Evolutionary conservation across 2,113 vertebrate species (phyloP).

Genomic region (Casuarius casuarius): DNA sequence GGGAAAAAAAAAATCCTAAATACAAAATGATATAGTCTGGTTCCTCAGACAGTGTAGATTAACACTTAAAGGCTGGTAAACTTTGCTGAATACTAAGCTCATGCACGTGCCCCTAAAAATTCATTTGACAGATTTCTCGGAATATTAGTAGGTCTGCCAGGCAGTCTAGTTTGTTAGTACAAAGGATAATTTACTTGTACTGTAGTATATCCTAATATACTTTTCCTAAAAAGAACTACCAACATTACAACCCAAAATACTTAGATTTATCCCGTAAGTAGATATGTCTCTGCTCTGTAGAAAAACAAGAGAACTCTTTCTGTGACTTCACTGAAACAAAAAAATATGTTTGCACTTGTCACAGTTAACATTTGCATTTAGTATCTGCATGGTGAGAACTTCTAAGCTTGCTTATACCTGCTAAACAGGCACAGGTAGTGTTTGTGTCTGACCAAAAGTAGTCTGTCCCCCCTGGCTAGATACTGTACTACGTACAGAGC

Average conservation of each 20-base stretch:
- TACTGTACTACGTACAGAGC: background rate
- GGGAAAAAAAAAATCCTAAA: background rate
- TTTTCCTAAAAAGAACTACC: background rate
- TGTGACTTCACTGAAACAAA: background rate
- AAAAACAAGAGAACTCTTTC: background rate
- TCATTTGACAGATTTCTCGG: background rate
- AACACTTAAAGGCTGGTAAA: background rate
- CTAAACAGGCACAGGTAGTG: background rate
- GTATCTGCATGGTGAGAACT: conserved; percentile 44
- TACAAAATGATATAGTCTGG: background rate
- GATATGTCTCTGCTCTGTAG: background rate
- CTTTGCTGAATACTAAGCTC: background rate
- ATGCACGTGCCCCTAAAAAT: background rate
- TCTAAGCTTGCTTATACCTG: conserved; percentile 18
- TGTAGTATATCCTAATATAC: background rate
- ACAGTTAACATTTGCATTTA: conserved; percentile 34
- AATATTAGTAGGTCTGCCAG: background rate
- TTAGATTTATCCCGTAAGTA: background rate
- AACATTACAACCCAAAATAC: background rate
- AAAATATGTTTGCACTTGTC: conserved; percentile 65
- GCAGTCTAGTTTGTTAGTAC: background rate
- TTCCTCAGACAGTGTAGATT: background rate
- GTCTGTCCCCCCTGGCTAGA: conserved; percentile 20
- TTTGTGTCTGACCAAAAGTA: conserved; percentile 48
- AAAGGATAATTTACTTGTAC: background rate